Conservation (phyloP, 2,113 vertebrate genomes). For the Sebastes fasciatus region DNA sequence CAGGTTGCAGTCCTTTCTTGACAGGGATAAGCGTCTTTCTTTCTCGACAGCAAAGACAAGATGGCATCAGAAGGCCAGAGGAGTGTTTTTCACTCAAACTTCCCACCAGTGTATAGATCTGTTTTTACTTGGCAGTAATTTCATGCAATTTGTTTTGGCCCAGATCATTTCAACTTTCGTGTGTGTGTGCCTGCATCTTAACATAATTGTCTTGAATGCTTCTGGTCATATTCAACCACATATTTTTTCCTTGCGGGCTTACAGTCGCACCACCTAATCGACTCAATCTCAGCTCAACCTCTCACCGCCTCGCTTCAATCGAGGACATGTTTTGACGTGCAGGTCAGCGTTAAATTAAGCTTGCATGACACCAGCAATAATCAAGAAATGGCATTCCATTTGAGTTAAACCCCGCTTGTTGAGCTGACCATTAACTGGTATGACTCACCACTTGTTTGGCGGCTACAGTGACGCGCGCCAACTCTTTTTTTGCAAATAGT, state of each 20-base stretch:
- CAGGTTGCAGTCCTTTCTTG: slow-evolving; percentile 50
- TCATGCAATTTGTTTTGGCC: slow-evolving; percentile 36
- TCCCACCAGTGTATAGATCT: slow-evolving; percentile 25
- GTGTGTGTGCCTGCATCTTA: background rate
- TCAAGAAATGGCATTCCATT: slow-evolving; percentile 70
- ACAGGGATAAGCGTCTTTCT: slow-evolving; percentile 46
- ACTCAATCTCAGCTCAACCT: slow-evolving; percentile 44
- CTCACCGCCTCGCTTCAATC: slow-evolving; percentile 42
- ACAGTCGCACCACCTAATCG: slow-evolving; percentile 50
- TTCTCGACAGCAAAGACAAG: slow-evolving; percentile 6
- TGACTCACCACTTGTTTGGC: slow-evolving; percentile 75
- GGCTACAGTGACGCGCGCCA: slow-evolving; percentile 51
- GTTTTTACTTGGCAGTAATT: slow-evolving; percentile 33
- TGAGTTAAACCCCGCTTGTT: slow-evolving; percentile 68
- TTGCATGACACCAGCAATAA: slow-evolving; percentile 61
- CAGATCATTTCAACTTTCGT: slow-evolving; percentile 10
- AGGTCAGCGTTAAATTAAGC: slow-evolving; percentile 69
- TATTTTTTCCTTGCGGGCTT: slow-evolving; percentile 1
- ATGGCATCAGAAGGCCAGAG: slow-evolving; percentile 6
- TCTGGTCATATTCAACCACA: slow-evolving; percentile 19
- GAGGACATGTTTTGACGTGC: slow-evolving; percentile 67
- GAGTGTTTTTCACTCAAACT: background rate
- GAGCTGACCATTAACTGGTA: slow-evolving; percentile 68
- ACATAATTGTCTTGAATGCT: slow-evolving; percentile 16
- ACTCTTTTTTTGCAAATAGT: slow-evolving; percentile 64